Evolutionary conservation across 2,888 invertebrate genomes (phyloP).

Genomic region (Tetragonisca angustula): DNA sequence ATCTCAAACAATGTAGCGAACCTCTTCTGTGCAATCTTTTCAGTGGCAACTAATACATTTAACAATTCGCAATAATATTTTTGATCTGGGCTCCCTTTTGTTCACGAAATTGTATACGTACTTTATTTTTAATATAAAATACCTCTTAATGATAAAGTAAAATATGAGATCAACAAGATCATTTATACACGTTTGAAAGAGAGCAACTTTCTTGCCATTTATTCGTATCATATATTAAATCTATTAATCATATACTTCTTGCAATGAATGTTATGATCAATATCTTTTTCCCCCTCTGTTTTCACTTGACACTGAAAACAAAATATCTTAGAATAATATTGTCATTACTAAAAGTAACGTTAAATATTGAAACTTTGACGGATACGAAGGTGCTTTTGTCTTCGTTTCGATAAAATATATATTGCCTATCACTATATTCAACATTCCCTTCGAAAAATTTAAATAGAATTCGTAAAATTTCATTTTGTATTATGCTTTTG

Average conservation of each 20-base stretch:
- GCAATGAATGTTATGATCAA: slow-evolving; percentile 23
- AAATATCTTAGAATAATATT: slow-evolving; percentile 33
- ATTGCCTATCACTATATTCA: slow-evolving; percentile 32
- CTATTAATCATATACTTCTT: slow-evolving; percentile 27
- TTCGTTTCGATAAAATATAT: slow-evolving; percentile 59
- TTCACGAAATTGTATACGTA: slow-evolving; percentile 50
- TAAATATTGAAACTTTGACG: slow-evolving; percentile 31
- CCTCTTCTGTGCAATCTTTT: slow-evolving; percentile 16
- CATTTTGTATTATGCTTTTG: slow-evolving; percentile 3
- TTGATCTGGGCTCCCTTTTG: slow-evolving; percentile 30
- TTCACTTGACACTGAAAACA: slow-evolving; percentile 36
- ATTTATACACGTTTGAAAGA: slow-evolving; percentile 43
- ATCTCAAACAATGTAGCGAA: slow-evolving; percentile 40
- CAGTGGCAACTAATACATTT: slow-evolving; percentile 24
- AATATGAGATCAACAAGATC: slow-evolving; percentile 70
- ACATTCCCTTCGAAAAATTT: slow-evolving; percentile 39
- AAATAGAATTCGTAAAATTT: slow-evolving; percentile 48
- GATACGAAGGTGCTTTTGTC: slow-evolving; percentile 37
- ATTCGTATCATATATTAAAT: slow-evolving; percentile 23
- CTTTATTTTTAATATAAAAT: slow-evolving; percentile 64
- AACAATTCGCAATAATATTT: slow-evolving; percentile 17
- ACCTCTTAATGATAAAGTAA: slow-evolving; percentile 69
- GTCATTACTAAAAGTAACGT: slow-evolving; percentile 31
- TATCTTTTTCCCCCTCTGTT: slow-evolving; percentile 6
- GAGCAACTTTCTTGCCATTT: slow-evolving; percentile 29